phyloP scores from a whole-genome alignment of 2,888 invertebrate species.

The Notocelia uddmanniana region DNA sequence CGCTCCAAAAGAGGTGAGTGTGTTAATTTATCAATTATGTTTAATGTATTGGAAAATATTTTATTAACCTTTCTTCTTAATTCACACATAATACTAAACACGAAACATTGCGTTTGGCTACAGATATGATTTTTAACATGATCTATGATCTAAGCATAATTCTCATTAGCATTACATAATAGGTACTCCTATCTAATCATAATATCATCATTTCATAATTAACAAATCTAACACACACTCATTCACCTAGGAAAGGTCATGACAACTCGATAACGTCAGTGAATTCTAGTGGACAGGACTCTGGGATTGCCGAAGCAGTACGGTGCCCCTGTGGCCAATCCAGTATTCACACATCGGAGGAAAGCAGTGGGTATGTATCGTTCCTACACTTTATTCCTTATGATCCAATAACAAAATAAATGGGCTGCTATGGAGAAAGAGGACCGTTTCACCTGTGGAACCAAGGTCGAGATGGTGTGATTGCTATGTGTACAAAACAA shows the following conservation, averaged over 20 bases:
- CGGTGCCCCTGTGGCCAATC: slow-evolving; percentile 89
- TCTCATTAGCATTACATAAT: background rate
- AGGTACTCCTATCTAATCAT: slow-evolving; percentile 16
- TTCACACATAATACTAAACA: slow-evolving; percentile 29
- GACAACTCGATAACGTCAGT: slow-evolving; percentile 92
- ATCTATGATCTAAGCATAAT: background rate
- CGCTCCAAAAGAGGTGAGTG: slow-evolving; percentile 77
- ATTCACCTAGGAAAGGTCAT: slow-evolving; percentile 74
- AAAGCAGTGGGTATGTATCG: slow-evolving; percentile 88
- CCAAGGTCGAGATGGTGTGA: background rate
- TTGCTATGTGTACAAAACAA: background rate
- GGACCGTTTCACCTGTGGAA: background rate
- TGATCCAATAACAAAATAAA: background rate
- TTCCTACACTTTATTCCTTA: background rate
- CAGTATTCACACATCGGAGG: slow-evolving; percentile 88
- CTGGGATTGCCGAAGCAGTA: slow-evolving; percentile 88
- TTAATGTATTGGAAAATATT: background rate
- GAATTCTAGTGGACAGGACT: slow-evolving; percentile 93
- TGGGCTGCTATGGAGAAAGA: background rate
- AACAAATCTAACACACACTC: slow-evolving; percentile 48
- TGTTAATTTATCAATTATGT: background rate
- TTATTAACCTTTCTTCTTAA: slow-evolving; percentile 8
- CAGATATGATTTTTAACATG: background rate
- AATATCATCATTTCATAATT: slow-evolving; percentile 31
- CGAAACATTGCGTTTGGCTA: background rate